Conservation (phyloP, 2,797 vertebrate species). For the Microchirus variegatus region DNA sequence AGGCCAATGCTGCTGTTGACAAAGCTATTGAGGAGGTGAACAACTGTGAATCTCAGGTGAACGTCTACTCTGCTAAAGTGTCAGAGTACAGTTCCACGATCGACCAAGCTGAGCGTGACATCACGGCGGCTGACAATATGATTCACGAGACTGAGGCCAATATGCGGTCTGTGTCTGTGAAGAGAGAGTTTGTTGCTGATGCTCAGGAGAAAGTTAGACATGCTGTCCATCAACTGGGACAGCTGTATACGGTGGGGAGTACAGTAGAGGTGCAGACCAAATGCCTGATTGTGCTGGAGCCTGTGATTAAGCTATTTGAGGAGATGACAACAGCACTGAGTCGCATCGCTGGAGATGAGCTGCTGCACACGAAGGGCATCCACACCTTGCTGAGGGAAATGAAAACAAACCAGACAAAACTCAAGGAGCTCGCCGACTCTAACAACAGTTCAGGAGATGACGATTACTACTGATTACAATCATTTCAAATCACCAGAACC, state of each 20-base stretch:
- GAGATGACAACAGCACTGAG: background rate
- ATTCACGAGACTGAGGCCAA: background rate
- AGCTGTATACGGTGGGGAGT: background rate
- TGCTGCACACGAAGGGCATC: background rate
- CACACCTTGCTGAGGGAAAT: background rate
- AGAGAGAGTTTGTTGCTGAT: background rate
- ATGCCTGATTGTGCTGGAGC: background rate
- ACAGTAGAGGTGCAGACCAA: slow-evolving; percentile 1
- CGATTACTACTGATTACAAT: background rate
- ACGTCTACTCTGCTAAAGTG: background rate
- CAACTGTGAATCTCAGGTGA: background rate
- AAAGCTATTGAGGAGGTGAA: background rate
- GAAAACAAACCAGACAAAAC: background rate
- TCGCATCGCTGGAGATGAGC: background rate
- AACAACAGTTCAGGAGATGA: background rate
- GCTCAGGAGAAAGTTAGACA: background rate
- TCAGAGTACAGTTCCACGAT: background rate
- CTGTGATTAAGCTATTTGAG: background rate
- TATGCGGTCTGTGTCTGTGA: background rate
- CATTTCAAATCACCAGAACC: too few species aligned
- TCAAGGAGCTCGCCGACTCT: background rate
- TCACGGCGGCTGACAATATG: background rate
- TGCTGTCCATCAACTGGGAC: slow-evolving; percentile 1
- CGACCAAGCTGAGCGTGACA: background rate
- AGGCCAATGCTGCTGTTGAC: background rate